These are phyloP conservation scores for Caligus rogercresseyi DNA, from an alignment of 1,140 invertebrate genomes.

Conservation along the genomic window DNA sequence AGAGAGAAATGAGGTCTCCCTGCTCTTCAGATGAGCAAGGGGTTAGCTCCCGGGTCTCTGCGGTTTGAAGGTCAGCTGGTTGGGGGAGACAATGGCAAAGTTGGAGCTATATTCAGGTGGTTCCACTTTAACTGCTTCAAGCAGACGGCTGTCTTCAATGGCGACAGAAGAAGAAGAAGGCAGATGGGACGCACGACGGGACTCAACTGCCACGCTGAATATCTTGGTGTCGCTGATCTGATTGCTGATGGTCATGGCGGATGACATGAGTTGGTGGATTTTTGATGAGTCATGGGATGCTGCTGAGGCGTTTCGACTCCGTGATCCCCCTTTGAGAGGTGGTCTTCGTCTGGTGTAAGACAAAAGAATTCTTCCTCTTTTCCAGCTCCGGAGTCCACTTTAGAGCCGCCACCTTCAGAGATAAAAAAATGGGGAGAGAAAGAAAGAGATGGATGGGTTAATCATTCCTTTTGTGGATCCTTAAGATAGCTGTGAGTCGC, in stretches of 20 bases:
- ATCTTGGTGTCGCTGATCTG: conserved; percentile 4
- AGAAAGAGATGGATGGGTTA: too few relatives aligned
- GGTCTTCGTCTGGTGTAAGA: conserved; percentile 11
- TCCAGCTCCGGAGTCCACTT: not conserved
- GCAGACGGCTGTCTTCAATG: not conserved
- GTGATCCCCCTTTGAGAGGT: not conserved
- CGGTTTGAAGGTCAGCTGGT: not conserved
- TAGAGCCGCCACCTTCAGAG: not conserved
- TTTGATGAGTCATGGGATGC: not conserved
- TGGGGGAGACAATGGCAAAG: not conserved
- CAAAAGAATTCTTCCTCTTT: conserved; percentile 16
- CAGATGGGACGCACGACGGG: too few relatives aligned
- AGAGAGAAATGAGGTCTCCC: not conserved
- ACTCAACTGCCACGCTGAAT: conserved; percentile 12
- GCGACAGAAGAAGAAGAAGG: not conserved
- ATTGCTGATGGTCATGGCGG: not conserved
- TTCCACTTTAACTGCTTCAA: not conserved
- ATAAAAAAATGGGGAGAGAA: too few relatives aligned
- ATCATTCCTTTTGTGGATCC: too few relatives aligned
- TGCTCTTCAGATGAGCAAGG: not conserved
- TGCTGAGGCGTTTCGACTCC: not conserved
- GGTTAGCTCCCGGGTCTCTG: not conserved
- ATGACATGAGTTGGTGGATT: not conserved
- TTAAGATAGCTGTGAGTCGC: too few relatives aligned
- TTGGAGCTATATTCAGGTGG: not conserved